A percentile compares a stretch with the other conserved stretches of the same genome.
phyloP scores from a whole-genome alignment of 2,113 vertebrate genomes.

The Morone saxatilis region DNA sequence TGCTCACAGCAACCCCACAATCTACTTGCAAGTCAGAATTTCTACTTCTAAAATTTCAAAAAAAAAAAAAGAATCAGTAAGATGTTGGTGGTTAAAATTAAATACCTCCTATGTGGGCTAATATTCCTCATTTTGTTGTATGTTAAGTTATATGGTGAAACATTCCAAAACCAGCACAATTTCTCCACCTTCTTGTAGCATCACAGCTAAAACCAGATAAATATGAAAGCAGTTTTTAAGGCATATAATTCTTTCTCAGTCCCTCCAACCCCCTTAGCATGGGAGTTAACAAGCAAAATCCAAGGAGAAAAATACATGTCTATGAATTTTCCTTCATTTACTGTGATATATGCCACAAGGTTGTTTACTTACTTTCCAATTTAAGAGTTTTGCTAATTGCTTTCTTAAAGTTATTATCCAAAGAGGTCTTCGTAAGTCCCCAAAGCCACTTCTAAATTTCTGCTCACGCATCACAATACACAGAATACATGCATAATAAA shows the following conservation, averaged over 20 bases:
- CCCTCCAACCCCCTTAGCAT: not conserved
- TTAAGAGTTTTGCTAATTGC: slow-evolving; percentile 70
- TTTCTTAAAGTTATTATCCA: slow-evolving; percentile 73
- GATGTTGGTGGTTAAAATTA: slow-evolving; percentile 17
- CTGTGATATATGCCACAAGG: slow-evolving; percentile 48
- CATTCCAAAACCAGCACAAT: not conserved
- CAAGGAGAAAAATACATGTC: slow-evolving; percentile 15
- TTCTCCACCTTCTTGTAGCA: not conserved
- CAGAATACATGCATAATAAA: slow-evolving; percentile 61
- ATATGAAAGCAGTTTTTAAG: not conserved
- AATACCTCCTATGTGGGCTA: not conserved
- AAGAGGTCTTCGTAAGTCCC: slow-evolving; percentile 59
- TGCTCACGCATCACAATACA: slow-evolving; percentile 42
- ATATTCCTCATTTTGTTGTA: not conserved
- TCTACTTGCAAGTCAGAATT: not conserved
- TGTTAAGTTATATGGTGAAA: not conserved
- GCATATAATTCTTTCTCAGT: not conserved
- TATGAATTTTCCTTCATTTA: slow-evolving; percentile 16
- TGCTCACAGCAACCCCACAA: slow-evolving; percentile 1
- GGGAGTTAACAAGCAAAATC: not conserved
- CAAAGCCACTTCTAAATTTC: slow-evolving; percentile 58
- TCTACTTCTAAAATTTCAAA: not conserved
- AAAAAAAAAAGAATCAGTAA: slow-evolving; percentile 1
- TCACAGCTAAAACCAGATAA: not conserved
- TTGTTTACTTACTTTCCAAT: slow-evolving; percentile 69